Conservation (phyloP, 2,797 vertebrate species). For the Salmo trutta region DNA sequence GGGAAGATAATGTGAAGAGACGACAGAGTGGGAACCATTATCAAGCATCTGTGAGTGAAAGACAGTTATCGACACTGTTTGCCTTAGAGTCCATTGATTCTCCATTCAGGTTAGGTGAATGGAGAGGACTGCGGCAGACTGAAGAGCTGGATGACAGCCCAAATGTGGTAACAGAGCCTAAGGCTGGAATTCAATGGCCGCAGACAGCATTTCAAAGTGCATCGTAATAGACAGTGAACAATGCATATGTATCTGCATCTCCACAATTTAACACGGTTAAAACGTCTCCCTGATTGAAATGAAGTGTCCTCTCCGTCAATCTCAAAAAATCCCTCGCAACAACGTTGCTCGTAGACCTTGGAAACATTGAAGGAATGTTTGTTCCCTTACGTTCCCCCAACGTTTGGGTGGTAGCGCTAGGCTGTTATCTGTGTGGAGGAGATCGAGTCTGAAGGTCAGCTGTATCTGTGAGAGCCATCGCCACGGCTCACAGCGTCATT, state of each 20-base stretch:
- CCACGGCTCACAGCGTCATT: constrained; percentile 21
- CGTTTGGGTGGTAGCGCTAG: not conserved
- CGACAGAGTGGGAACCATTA: not conserved
- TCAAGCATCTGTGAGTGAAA: not conserved
- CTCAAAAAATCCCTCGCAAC: not conserved
- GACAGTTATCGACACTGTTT: constrained; percentile 2
- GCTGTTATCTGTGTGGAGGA: constrained; percentile 4
- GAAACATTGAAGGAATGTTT: not conserved
- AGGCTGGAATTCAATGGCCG: not conserved
- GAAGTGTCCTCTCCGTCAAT: not conserved
- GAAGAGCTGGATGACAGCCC: not conserved
- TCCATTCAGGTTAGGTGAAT: not conserved
- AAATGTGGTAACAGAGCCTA: not conserved
- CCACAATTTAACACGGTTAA: not conserved
- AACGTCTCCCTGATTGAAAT: not conserved
- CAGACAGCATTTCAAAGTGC: not conserved
- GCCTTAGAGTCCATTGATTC: constrained; percentile 13
- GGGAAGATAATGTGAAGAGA: constrained; percentile 1
- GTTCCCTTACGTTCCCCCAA: not conserved
- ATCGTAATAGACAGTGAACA: not conserved
- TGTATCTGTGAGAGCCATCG: constrained; percentile 30
- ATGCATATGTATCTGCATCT: not conserved
- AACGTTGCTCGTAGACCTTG: not conserved
- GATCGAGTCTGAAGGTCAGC: constrained; percentile 44
- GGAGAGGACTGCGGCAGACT: not conserved